Conservation (phyloP, 2,113 vertebrate genomes). For the Camelus bactrianus region DNA sequence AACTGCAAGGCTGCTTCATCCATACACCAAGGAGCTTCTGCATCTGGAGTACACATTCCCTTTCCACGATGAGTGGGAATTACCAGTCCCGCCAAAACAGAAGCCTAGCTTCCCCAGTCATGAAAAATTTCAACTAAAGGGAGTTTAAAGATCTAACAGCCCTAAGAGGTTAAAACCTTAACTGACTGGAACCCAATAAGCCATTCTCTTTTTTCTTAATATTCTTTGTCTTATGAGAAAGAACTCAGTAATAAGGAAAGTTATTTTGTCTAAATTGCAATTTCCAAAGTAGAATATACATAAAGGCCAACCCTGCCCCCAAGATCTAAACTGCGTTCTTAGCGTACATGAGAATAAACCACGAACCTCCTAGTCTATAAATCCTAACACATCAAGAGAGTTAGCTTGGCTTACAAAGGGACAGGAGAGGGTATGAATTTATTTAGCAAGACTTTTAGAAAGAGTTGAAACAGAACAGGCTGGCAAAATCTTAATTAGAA, state of each 20-base stretch:
- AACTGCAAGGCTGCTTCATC: background rate
- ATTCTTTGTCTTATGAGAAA: constrained; percentile 12
- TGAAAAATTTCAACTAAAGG: background rate
- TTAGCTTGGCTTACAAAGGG: background rate
- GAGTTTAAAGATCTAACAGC: background rate
- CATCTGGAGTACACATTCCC: background rate
- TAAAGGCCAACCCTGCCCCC: too few species aligned
- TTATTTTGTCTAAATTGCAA: background rate
- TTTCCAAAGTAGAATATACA: background rate
- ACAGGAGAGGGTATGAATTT: background rate
- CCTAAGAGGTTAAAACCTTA: background rate
- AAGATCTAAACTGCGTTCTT: background rate
- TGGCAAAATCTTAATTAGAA: background rate
- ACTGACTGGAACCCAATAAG: background rate
- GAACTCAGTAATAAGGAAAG: background rate
- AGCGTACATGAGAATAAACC: background rate
- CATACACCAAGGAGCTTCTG: background rate
- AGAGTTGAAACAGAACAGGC: background rate
- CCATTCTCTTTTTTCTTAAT: background rate
- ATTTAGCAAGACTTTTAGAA: background rate
- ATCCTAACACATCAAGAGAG: background rate
- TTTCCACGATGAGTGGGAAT: background rate
- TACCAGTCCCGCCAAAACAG: background rate
- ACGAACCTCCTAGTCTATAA: background rate
- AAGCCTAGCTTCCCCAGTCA: background rate